These are phyloP conservation scores for Fundulus diaphanus DNA, from an alignment of 2,797 vertebrate species.

Conservation along the genomic window DNA sequence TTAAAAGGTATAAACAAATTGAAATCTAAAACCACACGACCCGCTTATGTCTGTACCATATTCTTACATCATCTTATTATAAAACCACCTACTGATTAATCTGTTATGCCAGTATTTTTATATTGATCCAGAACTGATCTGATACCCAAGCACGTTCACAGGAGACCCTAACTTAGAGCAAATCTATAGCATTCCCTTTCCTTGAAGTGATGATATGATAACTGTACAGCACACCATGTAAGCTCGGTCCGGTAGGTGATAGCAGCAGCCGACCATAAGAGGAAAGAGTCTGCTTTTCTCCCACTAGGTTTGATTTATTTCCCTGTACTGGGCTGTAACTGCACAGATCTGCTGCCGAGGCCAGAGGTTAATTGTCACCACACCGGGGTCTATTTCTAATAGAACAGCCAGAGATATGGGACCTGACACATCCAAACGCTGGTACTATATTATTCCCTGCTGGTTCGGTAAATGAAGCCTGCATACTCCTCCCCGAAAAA, in stretches of 20 bases:
- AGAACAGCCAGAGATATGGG: slow-evolving; percentile 76
- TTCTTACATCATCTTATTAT: slow-evolving; percentile 4
- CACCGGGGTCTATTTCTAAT: slow-evolving; percentile 78
- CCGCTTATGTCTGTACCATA: neutral
- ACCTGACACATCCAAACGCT: slow-evolving; percentile 73
- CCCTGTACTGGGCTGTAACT: slow-evolving; percentile 64
- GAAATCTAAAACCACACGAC: neutral
- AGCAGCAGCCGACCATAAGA: slow-evolving; percentile 44
- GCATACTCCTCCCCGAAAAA: slow-evolving; percentile 63
- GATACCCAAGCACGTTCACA: neutral
- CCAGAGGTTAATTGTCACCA: slow-evolving; percentile 77
- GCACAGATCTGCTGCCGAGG: slow-evolving; percentile 71
- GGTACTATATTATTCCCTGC: slow-evolving; percentile 75
- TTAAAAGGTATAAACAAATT: neutral
- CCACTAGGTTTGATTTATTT: slow-evolving; percentile 75
- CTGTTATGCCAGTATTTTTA: neutral
- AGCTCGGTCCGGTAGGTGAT: slow-evolving; percentile 47
- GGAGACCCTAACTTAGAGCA: slow-evolving; percentile 28
- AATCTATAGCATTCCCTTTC: slow-evolving; percentile 41
- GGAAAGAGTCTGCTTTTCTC: slow-evolving; percentile 48
- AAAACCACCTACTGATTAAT: slow-evolving; percentile 2
- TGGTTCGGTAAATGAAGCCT: slow-evolving; percentile 72
- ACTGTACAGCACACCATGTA: slow-evolving; percentile 37
- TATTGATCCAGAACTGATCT: slow-evolving; percentile 21
- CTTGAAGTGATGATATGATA: slow-evolving; percentile 57